phyloP scores from a whole-genome alignment of 2,113 vertebrate species.

The Pseudonaja textilis region DNA sequence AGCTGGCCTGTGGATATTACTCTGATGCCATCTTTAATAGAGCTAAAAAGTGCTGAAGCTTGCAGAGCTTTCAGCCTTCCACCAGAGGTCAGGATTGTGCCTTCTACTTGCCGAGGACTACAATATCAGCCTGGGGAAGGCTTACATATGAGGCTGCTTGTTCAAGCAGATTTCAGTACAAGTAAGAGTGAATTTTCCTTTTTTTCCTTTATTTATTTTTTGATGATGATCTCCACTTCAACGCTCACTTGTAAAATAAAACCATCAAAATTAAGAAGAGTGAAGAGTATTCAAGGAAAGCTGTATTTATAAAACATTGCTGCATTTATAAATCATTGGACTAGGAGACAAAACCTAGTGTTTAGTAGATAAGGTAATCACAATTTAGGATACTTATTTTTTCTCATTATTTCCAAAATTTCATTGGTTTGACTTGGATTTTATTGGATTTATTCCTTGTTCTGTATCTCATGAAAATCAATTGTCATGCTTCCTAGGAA shows the following conservation, averaged over 20 bases:
- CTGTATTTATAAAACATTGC: fast-evolving
- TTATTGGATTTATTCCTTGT: neutral
- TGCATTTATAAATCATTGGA: fast-evolving
- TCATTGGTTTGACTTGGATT: neutral
- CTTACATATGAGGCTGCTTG: slow-evolving; percentile 79
- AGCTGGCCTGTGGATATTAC: slow-evolving; percentile 68
- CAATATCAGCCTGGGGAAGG: slow-evolving; percentile 69
- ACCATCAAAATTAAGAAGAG: fast-evolving
- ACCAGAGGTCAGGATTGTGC: slow-evolving; percentile 75
- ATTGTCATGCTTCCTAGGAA: neutral
- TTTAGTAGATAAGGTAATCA: fast-evolving
- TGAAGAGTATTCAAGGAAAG: fast-evolving
- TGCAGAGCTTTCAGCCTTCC: slow-evolving; percentile 69
- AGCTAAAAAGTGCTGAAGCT: slow-evolving; percentile 55
- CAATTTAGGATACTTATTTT: fast-evolving
- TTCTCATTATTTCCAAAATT: neutral
- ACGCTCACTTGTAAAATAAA: neutral
- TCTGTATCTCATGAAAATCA: neutral
- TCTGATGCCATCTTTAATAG: slow-evolving; percentile 64
- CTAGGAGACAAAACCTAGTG: fast-evolving
- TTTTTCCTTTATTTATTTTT: neutral
- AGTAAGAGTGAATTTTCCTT: slow-evolving; percentile 56
- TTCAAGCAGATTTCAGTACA: slow-evolving; percentile 41
- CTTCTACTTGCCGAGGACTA: slow-evolving; percentile 74
- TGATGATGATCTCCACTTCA: neutral